phyloP scores from a whole-genome alignment of 1,140 invertebrate species.

The Acyrthosiphon pisum region DNA sequence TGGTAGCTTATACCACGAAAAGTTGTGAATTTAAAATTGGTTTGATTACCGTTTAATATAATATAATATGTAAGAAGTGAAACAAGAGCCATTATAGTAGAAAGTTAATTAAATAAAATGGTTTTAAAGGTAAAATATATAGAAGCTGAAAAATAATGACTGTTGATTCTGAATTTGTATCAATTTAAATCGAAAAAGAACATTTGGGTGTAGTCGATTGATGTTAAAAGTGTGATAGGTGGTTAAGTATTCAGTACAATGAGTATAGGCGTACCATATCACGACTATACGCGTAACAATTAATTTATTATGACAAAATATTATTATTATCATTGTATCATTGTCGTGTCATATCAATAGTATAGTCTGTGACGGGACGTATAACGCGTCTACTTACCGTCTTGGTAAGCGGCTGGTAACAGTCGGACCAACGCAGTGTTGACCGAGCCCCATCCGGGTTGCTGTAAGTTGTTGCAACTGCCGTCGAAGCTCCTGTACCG shows the following conservation, averaged over 20 bases:
- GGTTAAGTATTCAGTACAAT: no score
- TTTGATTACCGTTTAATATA: neutral
- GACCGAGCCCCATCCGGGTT: slow-evolving; percentile 67
- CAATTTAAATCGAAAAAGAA: neutral
- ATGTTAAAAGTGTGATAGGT: neutral
- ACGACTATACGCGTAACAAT: no score
- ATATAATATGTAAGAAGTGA: neutral
- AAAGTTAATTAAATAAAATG: neutral
- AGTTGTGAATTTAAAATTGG: neutral
- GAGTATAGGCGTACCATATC: no score
- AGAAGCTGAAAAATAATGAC: neutral
- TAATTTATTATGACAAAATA: no score
- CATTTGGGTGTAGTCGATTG: neutral
- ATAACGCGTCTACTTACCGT: slow-evolving; percentile 65
- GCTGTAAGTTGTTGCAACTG: slow-evolving; percentile 75
- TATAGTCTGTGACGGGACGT: neutral
- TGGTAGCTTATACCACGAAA: neutral
- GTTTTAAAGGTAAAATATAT: neutral
- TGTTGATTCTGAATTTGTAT: neutral
- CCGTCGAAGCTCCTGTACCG: slow-evolving; percentile 75
- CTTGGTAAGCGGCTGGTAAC: slow-evolving; percentile 71
- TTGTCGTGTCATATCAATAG: no score
- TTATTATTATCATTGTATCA: no score
- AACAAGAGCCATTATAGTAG: neutral
- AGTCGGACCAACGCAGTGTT: slow-evolving; percentile 70